A percentile compares a stretch with the other conserved stretches of the same genome.
Evolutionary conservation across 2,113 vertebrate species (phyloP).

Genomic region (Heptranchias perlo): DNA sequence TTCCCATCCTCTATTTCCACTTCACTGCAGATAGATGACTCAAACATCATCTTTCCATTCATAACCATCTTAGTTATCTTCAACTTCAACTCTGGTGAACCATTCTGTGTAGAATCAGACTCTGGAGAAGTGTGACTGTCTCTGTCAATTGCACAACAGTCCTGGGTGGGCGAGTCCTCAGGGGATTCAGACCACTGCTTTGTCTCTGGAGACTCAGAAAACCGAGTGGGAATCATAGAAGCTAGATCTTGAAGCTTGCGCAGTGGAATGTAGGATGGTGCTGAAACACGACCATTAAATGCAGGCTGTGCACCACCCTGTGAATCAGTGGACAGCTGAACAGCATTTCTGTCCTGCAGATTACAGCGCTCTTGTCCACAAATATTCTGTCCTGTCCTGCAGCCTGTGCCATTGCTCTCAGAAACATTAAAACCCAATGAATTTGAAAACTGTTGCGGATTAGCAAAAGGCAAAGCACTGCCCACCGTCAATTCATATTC

Average conservation of each 20-base stretch:
- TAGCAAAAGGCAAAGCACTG: slow-evolving; percentile 53
- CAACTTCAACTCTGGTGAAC: slow-evolving; percentile 51
- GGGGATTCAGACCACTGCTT: slow-evolving; percentile 52
- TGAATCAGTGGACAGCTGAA: slow-evolving; percentile 60
- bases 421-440: slow-evolving; percentile 62
- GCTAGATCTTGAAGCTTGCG: slow-evolving; percentile 78
- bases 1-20: slow-evolving; percentile 11
- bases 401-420: slow-evolving; percentile 55
- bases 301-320: slow-evolving; percentile 59
- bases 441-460: slow-evolving; percentile 56
- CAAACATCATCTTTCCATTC: slow-evolving; percentile 36
- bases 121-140: slow-evolving; percentile 47
- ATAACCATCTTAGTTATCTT: slow-evolving; percentile 45
- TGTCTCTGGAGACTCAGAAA: slow-evolving; percentile 54
- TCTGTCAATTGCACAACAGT: slow-evolving; percentile 43
- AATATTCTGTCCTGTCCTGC: slow-evolving; percentile 62
- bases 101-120: slow-evolving; percentile 49
- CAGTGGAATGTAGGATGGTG: slow-evolving; percentile 73
- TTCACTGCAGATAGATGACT: slow-evolving; percentile 20
- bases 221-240: slow-evolving; percentile 71
- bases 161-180: slow-evolving; percentile 48
- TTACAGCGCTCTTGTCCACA: slow-evolving; percentile 52
- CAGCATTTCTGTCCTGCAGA: slow-evolving; percentile 44
- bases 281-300: slow-evolving; percentile 59
- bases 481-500: slow-evolving; percentile 65